A percentile compares a stretch with the other conserved stretches of the same genome.
Evolutionary conservation across 2,113 vertebrate genomes (phyloP).

Genomic region (Mesocricetus auratus): DNA sequence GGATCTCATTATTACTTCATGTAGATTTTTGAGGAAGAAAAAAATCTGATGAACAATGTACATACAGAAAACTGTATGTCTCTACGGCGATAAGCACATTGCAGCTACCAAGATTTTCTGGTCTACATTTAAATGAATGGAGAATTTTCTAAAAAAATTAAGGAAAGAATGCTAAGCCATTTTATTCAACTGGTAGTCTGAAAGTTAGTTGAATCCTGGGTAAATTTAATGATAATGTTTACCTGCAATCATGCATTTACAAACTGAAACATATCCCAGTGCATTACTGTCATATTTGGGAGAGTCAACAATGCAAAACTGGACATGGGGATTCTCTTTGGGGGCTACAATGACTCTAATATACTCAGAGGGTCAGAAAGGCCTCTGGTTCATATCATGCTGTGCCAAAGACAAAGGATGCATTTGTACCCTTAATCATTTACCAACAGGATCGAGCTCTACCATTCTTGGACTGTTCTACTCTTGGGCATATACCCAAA

Average conservation of each 20-base stretch:
- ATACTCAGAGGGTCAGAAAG: rapidly evolving
- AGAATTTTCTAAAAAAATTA: neutral
- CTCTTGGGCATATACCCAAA: neutral
- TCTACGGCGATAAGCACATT: neutral
- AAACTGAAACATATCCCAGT: neutral
- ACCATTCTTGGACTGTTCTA: neutral
- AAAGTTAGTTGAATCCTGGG: neutral
- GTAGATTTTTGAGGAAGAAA: neutral
- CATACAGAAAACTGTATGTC: neutral
- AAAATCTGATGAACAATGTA: neutral
- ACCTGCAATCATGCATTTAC: neutral
- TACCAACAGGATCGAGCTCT: neutral
- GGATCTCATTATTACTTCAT: neutral
- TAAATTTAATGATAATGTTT: neutral
- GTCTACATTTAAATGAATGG: neutral
- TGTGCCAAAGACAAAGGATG: neutral
- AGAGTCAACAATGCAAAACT: neutral
- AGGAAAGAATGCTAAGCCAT: neutral
- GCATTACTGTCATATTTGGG: neutral
- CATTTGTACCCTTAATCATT: neutral
- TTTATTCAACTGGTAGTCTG: neutral
- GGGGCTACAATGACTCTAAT: neutral
- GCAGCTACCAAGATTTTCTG: neutral
- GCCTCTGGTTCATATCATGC: neutral
- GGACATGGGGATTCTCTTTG: neutral